Evolutionary conservation across 2,888 invertebrate genomes (phyloP), one percentile per base, ranked within the genome.

Genomic region (Acleris holmiana): DNA sequence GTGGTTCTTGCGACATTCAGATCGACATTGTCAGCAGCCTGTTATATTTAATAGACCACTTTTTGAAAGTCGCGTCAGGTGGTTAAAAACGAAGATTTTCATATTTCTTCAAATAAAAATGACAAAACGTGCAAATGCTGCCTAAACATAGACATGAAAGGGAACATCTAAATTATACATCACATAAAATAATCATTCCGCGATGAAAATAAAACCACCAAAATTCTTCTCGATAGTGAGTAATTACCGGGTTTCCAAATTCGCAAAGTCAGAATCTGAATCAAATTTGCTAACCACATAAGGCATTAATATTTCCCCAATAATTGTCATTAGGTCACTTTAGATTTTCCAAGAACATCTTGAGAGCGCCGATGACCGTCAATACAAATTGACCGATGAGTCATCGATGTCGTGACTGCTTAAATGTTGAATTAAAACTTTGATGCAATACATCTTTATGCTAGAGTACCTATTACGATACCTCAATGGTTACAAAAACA

Each of bases 1-100:
- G 79, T 77, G 84, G 82, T 82, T 83, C 88, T 91, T 91, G 85
- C 90, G 83, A 89, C 86, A 90, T 82, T 84, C 68, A 60, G 70
- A 64, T 61, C 70, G 61, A 70, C 69, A 68, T 70, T 68, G 69
- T 69, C 71, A 71, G 66, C 67, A 41, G 57, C 53, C 57, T 56
- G 68, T 58, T 58, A 60, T 65, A 49, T 49, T 35, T 59, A 60
- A 60, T 60, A 54, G 55, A 65, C 49, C 60, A 40, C 23, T 57
- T 47, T 64, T 59, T 48, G 41, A 49, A 29, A 29, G 29, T 29
- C 29, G 2, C 29, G 29, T 29, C 29, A 35, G 13, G 29, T 10
- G 4, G 18, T 19, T 7, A 4, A 41, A 4, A n/a, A 54, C n/a
- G 13, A 13, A 13, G 4, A 29, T 35, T 3, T 29, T 25, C 2